phyloP scores from a whole-genome alignment of 2,888 invertebrate species.

The Habrosyne pyritoides region DNA sequence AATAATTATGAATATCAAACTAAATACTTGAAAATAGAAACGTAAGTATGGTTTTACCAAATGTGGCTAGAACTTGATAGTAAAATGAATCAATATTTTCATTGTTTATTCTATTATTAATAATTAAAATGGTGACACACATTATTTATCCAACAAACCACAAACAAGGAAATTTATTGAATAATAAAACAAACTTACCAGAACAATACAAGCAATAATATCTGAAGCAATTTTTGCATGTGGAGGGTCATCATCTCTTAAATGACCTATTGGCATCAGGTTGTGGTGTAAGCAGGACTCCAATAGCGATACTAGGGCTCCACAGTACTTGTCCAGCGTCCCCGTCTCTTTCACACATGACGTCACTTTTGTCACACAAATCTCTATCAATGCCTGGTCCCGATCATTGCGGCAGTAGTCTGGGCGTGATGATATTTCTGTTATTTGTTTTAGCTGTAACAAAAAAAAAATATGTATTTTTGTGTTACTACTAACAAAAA shows the following conservation, averaged over 20 bases:
- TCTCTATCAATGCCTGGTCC: constrained; percentile 97
- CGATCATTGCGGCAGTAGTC: constrained; percentile 94
- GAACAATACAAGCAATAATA: constrained; percentile 96
- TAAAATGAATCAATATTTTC: background rate
- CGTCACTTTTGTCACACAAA: constrained; percentile 95
- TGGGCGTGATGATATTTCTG: constrained; percentile 91
- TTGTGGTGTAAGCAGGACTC: constrained; percentile 95
- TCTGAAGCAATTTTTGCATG: constrained; percentile 98
- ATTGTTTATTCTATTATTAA: no score
- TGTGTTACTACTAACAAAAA: no score
- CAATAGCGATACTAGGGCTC: constrained; percentile 91
- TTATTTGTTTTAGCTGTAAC: constrained; percentile 87
- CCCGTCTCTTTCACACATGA: constrained; percentile 95
- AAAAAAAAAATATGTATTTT: no score
- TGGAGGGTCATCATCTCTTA: constrained; percentile 94
- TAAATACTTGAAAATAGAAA: background rate
- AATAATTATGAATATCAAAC: background rate
- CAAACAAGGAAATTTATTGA: background rate
- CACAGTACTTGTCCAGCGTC: constrained; percentile 93
- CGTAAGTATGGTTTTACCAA: background rate
- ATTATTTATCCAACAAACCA: no score
- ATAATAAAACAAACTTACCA: constrained; percentile 84
- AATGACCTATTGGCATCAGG: constrained; percentile 87
- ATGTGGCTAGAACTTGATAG: background rate
- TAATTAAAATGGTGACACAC: no score